Base-by-base conservation (phyloP, 2,888 invertebrate species). In the Parnassius smintheus region DNA sequence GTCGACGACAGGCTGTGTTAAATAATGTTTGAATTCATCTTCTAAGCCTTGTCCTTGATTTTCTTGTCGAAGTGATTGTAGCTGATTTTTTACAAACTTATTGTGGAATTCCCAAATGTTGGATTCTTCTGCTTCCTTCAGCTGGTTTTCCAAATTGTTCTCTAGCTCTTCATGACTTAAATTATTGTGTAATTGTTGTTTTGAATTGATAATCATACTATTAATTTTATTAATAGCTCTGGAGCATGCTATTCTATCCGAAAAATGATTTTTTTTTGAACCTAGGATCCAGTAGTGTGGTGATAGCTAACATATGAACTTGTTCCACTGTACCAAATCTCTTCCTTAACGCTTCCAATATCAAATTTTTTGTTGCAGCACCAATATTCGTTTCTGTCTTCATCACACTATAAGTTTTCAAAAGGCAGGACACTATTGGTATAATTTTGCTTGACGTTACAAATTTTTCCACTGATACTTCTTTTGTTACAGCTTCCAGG, bases 391-490 rank as follows among this genome's bases (percentile, higher is more conserved):
- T 67, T 71, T 56, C 61, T 69, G 0, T 71, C 68, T 70, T 53
- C 70, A 72, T 71, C 67, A 61, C 66, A 71, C 70, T 72, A 69
- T 72, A 70, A 70, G 71, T 72, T 73, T 68, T 68, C 68, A 67
- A 69, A 61, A 72, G 68, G 64, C 68, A 66, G 12, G n/a, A 48
- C 12, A 72, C 69, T 54, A 76, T 75, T 56, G 75, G 73, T 71
- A 72, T 72, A 68, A 74, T 70, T 72, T 75, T 77, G 69, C 72
- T 73, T 48, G 66, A 64, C 61, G 71, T 73, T 64, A 75, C 73
- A 54, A 70, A 76, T 42, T 70, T 50, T 70, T 75, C 72, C 69
- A 65, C 75, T 0, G 70, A 72, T 56, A 72, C 65, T 52, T 62
- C 57, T 13, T 41, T 10, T 56, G 62, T 58, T 25, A 58, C 18